These are phyloP conservation scores for Bimastos eiseni DNA, from an alignment of 2,888 invertebrate genomes.

Conservation along the genomic window DNA sequence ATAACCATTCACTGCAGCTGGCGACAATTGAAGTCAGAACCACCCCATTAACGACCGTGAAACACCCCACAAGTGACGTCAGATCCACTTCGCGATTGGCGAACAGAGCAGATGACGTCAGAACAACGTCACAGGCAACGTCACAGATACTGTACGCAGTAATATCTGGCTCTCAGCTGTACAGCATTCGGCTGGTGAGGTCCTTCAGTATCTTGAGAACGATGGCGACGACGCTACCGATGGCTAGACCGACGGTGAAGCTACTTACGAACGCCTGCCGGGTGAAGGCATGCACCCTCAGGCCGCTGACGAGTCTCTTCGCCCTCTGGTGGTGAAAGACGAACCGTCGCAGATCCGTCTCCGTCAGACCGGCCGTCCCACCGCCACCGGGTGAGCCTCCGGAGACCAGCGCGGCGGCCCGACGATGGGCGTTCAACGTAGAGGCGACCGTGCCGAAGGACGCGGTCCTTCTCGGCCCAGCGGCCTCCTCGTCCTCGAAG, in stretches of 20 bases:
- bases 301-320: conserved; percentile 20
- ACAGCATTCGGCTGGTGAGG: not conserved
- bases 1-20: not conserved
- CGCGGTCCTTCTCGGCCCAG: not conserved
- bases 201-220: conserved; percentile 19
- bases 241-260: conserved; percentile 23
- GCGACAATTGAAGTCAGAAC: not conserved
- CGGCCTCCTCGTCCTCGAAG: not conserved
- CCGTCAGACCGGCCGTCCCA: not conserved
- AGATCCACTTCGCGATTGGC: not conserved
- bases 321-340: conserved; percentile 18
- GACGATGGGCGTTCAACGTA: not conserved
- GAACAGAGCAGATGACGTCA: not conserved
- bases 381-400: not conserved
- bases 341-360: conserved; percentile 1
- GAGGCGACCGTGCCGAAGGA: not conserved
- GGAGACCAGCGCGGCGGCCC: not conserved
- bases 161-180: conserved; percentile 16
- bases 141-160: too few species aligned
- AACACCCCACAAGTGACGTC: not conserved
- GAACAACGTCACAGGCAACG: not conserved
- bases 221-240: conserved; percentile 22
- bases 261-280: conserved; percentile 27
- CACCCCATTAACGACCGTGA: not conserved
- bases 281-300: conserved; percentile 22